These are phyloP conservation scores for Podargus strigoides DNA, from an alignment of 2,797 vertebrate genomes.

Conservation along the genomic window DNA sequence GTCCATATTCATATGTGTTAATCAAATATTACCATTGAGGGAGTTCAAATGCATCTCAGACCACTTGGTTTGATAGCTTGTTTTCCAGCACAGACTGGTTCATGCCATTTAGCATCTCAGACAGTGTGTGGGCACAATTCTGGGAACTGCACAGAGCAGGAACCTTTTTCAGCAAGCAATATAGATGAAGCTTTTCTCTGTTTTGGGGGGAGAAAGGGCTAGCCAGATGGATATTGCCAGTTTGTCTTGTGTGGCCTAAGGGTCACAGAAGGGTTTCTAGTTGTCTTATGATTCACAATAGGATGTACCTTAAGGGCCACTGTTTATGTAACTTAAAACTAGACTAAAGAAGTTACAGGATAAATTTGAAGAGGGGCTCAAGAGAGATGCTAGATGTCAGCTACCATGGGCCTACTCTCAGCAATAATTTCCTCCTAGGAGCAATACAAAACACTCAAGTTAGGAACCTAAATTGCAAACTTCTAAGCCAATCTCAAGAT, in stretches of 20 bases:
- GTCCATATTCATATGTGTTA: background rate
- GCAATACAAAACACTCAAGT: background rate
- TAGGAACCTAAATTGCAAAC: background rate
- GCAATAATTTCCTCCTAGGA: background rate
- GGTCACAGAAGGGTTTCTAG: constrained; percentile 8
- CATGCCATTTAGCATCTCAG: background rate
- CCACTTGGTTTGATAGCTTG: background rate
- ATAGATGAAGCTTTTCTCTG: background rate
- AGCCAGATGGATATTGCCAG: background rate
- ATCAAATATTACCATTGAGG: background rate
- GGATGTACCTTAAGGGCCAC: background rate
- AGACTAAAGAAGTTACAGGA: background rate
- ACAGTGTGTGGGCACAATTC: rapidly evolving
- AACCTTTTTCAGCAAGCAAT: background rate
- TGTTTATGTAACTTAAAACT: background rate
- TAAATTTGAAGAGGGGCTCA: background rate
- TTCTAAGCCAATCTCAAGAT: background rate
- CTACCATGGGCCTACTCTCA: background rate
- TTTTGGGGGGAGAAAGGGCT: background rate
- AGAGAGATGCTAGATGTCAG: background rate
- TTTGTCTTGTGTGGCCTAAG: background rate
- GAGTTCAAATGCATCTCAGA: background rate
- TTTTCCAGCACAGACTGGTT: background rate
- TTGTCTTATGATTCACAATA: background rate
- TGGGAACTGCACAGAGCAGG: background rate